Base-by-base conservation (phyloP, 1,140 invertebrate genomes). In the Oncopodura yosiiana region DNA sequence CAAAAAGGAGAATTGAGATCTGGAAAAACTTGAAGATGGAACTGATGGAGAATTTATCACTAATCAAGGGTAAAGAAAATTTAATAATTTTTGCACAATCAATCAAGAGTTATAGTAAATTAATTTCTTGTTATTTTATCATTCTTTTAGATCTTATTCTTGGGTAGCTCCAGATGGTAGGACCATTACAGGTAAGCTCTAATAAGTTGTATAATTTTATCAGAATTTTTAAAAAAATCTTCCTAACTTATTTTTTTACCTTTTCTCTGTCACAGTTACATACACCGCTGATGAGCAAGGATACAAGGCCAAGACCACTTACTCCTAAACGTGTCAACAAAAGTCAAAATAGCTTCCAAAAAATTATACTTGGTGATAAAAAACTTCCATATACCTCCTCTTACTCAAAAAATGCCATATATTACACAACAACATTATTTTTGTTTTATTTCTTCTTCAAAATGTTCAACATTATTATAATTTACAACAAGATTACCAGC, bases 241-340 rank as follows among this genome's bases (percentile, higher is more conserved):
- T n/a, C 32, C 32, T n/a, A 8, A 11, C 24, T 39, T 39, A 18
- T 16, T 11, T 6, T 11, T 24, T 29, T 21, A 16, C 34, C 30
- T 29, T 37, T 32, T 29, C 37, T 21, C 24, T 12, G 24, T 56
- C 37, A 56, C 49, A 1, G 54, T 56, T 5, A 56, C 54, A 5
- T 56, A 56, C 34, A 29, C 24, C 46, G 45, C 39, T 45, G 54
- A 56, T 30, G 54, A 56, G 2, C 43, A 45, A 23, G 54, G 54
- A 1, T 56, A 56, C 41, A 46, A 48, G 26, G 54, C 54, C 3
- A 56, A 56, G 48, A 56, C 54, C 23, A 50, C 49, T 16, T 51
- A 51, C 23, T 11, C 49, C 12, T 51, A 51, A 50, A n/a, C n/a
- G n/a, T n/a, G n/a, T n/a, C n/a, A n/a, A n/a, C n/a, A n/a, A n/a